phyloP scores from a whole-genome alignment of 2,797 vertebrate species.

The Meda fulgida region DNA sequence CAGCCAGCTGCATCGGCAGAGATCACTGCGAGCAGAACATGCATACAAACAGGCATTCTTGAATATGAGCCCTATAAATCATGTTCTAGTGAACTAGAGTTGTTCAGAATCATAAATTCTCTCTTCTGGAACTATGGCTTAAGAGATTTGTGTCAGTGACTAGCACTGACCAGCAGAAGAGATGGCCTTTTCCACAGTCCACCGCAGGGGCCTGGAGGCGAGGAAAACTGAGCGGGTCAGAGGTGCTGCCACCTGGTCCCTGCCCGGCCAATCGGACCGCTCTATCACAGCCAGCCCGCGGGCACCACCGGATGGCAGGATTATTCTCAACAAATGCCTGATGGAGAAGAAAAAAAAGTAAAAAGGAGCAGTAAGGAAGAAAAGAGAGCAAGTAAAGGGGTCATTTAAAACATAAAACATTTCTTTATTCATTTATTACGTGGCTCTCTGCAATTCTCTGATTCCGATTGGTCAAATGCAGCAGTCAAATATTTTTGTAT shows the following conservation, averaged over 20 bases:
- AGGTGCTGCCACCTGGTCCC: conserved; percentile 82
- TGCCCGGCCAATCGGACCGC: conserved; percentile 92
- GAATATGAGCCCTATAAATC: background rate
- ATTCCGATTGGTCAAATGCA: background rate
- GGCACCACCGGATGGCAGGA: conserved; percentile 97
- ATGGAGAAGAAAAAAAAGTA: conserved; percentile 18
- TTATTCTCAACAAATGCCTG: conserved; percentile 99
- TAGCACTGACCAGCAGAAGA: conserved; percentile 94
- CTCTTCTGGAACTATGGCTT: background rate
- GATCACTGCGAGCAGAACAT: conserved; percentile 21
- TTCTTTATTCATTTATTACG: background rate
- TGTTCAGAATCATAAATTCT: conserved; percentile 5
- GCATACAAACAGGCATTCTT: conserved; percentile 15
- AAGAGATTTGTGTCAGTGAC: background rate
- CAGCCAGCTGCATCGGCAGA: conserved; percentile 21
- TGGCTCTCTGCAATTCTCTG: background rate
- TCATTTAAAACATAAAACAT: background rate
- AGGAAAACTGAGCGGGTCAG: conserved; percentile 89
- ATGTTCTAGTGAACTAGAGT: background rate
- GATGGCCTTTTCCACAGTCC: conserved; percentile 96
- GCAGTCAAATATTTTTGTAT: background rate
- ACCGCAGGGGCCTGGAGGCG: conserved; percentile 94
- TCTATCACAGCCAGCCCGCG: conserved; percentile 92
- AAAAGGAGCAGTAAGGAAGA: background rate
- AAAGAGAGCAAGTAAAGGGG: background rate